Base-by-base conservation (phyloP, 2,113 vertebrate species). In the Scartelaos histophorus region DNA sequence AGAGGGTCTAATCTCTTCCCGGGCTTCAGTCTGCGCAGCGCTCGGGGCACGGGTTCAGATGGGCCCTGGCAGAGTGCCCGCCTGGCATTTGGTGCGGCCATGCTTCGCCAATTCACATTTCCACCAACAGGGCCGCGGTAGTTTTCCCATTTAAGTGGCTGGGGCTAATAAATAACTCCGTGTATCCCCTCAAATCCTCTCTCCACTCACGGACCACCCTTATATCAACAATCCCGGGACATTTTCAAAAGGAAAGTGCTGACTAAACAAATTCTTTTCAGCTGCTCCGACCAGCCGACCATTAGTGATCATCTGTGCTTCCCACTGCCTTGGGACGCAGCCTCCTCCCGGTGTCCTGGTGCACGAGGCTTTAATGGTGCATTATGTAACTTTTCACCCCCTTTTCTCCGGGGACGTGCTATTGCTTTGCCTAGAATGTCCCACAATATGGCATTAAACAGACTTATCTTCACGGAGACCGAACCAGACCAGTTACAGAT, bases 81-180 rank as follows among this genome's bases (percentile, higher is more conserved):
- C 47, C 73, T 76, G 89, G 85, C 88, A 89, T 92, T 92, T 92
- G 88, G 88, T 87, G 82, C 80, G 80, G 87, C 86, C 89, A 89
- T 74, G 86, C 80, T 79, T 87, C 21, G 91, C 90, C 91, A 92
- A 85, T 90, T 93, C 89, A 80, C 77, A 92, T 93, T 93, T 92
- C 93, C 90, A 79, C 76, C 35, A 77, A 77, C 86, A 76, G 79
- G 80, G 86, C 91, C 89, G 87, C 74, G 82, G 73, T 81, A 79
- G 78, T 80, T 86, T 87, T 85, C 79, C 89, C 77, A 86, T 92
- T 94, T 92, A 89, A 93, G 90, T 74, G 88, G 85, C 82, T 92
- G 89, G 80, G 72, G 85, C 88, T 91, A 92, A 92, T 93, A 93
- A 94, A 94, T 93, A 91, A 93, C 91, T 87, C 78, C 76, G 93